phyloP scores from a whole-genome alignment of 2,888 invertebrate species.

The Marasmarcha lunaedactyla region DNA sequence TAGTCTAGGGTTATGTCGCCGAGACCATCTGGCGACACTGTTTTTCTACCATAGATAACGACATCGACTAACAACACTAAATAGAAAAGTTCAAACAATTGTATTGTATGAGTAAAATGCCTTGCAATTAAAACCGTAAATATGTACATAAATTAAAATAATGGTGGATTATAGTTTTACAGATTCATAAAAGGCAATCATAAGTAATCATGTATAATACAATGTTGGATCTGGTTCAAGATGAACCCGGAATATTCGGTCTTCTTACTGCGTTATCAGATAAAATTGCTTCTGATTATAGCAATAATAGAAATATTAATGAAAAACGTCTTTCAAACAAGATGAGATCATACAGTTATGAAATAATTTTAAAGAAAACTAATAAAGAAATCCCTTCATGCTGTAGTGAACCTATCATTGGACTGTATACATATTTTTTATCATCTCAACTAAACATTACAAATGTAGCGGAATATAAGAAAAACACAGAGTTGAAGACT shows the following conservation, averaged over 20 bases:
- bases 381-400: slow-evolving; percentile 23
- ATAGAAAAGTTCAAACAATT: no score
- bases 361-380: slow-evolving; percentile 51
- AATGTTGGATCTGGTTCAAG: slow-evolving; percentile 3
- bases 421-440: slow-evolving; percentile 45
- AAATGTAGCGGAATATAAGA: slow-evolving; percentile 48
- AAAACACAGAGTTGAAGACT: slow-evolving; percentile 38
- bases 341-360: slow-evolving; percentile 51
- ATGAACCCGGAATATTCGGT: slow-evolving; percentile 42
- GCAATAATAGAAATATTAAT: slow-evolving; percentile 26
- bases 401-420: slow-evolving; percentile 38
- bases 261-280: slow-evolving; percentile 47
- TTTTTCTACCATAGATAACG: no score
- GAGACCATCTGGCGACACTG: no score
- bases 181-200: no score
- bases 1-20: no score
- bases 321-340: slow-evolving; percentile 17
- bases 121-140: no score
- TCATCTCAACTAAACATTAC: slow-evolving; percentile 36
- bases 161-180: no score
- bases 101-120: no score
- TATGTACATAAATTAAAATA: no score
- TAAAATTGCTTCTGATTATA: slow-evolving; percentile 40
- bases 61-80: no score
- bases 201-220: no score